Percentiles rank a stretch among this genome's conserved stretches.
Conservation (phyloP, 2,797 vertebrate species). For the Ciconia nigra region DNA sequence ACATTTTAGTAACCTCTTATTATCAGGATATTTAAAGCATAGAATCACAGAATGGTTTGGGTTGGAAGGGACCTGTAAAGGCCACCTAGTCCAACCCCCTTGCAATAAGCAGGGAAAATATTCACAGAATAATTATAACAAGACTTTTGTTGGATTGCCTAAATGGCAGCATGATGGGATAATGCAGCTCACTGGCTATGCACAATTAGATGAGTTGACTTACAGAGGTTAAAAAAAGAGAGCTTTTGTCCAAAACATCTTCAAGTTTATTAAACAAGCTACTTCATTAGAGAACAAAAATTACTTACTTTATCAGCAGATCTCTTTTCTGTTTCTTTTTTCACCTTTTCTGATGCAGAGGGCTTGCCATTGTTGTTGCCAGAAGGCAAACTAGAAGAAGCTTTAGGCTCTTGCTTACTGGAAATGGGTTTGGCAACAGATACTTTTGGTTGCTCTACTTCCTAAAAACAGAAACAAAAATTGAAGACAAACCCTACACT, state of each 20-base stretch:
- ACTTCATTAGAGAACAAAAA: not conserved
- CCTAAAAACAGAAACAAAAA: constrained; percentile 74
- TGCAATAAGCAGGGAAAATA: not conserved
- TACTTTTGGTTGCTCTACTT: constrained; percentile 86
- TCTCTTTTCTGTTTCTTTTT: constrained; percentile 93
- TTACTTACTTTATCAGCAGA: constrained; percentile 87
- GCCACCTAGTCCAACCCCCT: not conserved
- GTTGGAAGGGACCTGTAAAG: not conserved
- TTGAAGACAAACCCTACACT: not conserved
- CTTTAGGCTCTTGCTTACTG: constrained; percentile 90
- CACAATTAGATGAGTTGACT: not conserved
- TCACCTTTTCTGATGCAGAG: constrained; percentile 85
- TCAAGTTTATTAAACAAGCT: not conserved
- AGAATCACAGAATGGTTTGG: not conserved
- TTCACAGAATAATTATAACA: not conserved
- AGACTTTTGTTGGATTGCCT: not conserved
- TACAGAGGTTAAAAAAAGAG: not conserved
- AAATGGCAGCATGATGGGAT: not conserved
- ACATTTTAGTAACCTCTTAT: not conserved
- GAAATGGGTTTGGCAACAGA: constrained; percentile 84
- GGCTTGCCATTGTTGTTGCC: constrained; percentile 86
- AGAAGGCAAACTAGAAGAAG: constrained; percentile 80
- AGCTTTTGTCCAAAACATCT: not conserved
- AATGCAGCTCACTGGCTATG: not conserved
- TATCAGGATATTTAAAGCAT: not conserved